Base-by-base conservation (phyloP, 2,113 vertebrate species). In the Cyanoramphus novaezelandiae region DNA sequence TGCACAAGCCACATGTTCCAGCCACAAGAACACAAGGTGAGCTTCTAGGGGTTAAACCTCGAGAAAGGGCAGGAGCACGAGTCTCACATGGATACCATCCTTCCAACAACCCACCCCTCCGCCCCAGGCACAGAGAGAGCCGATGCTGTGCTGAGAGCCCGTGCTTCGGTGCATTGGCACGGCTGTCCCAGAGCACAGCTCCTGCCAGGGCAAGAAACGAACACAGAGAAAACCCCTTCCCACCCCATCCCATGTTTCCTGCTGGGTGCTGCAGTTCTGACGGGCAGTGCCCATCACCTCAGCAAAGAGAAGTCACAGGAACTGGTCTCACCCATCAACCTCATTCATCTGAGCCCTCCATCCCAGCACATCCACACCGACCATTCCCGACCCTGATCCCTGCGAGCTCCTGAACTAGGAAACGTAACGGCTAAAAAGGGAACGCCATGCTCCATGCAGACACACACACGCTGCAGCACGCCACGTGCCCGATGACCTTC, bases 141-240 rank as follows among this genome's bases (percentile, higher is more conserved):
- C 0, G 4, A 8, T 1, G 29, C 59, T 2, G 8, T 0, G 25
- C 24, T 1, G 1, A 6, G 52, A 49, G 29, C 2, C 47, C 1
- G 31, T 2, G 9, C 70, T 64, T 49, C 13, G 0, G 9, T 0
- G 11, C 11, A 1, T 12, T 5, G 71, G 71, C 53, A 55, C 2
- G 1, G 39, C 41, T 6, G 4, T 6, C 57, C 67, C n/a, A 14
- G 35, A 57, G 46, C 65, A 33, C 55, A 10, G 55, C 77, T 29
- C 10, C 47, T 47, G 28, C 35, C 35, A 4, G 28, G 46, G 12
- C 16, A 33, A 23, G n/a, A 41, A 20, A 27, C 1, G 50, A 77
- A 57, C 2, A 19, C 35, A 25, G 44, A 49, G 41, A 74, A 69
- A 53, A 29, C 2, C 16, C 41, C 39, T n/a, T 59, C 33, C 57